A percentile compares a stretch with the other conserved stretches of the same genome.
phyloP scores from a whole-genome alignment of 92 coral and sea anemone species.

The Palythoa grandis region DNA sequence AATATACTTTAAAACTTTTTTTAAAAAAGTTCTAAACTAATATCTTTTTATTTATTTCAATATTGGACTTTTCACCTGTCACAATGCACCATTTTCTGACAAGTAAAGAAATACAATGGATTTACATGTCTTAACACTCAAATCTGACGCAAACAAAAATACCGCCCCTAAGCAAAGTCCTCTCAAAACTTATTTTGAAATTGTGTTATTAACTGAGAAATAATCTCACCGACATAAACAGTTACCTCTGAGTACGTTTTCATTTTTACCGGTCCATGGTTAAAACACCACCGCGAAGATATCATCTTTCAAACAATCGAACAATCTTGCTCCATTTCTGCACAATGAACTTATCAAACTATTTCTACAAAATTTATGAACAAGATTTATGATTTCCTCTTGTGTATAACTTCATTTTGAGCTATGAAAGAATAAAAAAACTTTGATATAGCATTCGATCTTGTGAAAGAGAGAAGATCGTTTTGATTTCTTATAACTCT shows the following conservation, averaged over 20 bases:
- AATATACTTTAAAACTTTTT: neutral
- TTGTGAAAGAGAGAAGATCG: neutral
- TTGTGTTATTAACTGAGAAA: neutral
- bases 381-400: neutral
- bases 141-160: slow-evolving; percentile 29
- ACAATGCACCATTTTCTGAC: slow-evolving; percentile 25
- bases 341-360: neutral
- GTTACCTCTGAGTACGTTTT: neutral
- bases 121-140: slow-evolving; percentile 16
- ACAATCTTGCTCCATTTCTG: neutral
- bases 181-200: neutral
- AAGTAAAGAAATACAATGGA: slow-evolving; percentile 5
- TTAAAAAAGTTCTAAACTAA: neutral
- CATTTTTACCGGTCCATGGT: neutral
- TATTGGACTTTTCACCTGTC: slow-evolving; percentile 34
- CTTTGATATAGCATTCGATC: neutral
- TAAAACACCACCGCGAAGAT: neutral
- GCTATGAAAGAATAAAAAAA: neutral
- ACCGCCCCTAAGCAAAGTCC: slow-evolving; percentile 22
- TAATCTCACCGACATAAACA: too few relatives aligned
- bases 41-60: slow-evolving; percentile 1
- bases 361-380: neutral
- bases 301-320: neutral
- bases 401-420: neutral
- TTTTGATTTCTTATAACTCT: neutral